These are phyloP conservation scores for Sceliomorpha sp. DNA, from an alignment of 2,888 invertebrate genomes.

Conservation along the genomic window DNA sequence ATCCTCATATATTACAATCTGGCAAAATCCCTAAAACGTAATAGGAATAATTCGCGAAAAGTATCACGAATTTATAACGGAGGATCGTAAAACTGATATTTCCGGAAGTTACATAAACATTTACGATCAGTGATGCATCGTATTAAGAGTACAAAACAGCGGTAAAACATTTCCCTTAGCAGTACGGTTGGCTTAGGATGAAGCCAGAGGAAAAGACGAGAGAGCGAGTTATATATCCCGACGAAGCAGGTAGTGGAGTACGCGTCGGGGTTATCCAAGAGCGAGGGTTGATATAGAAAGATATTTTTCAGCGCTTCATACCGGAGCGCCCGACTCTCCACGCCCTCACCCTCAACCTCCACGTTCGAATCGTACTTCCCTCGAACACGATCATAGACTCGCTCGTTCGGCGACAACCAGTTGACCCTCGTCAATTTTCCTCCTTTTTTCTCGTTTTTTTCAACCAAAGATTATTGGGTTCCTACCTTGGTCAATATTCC, in stretches of 20 bases:
- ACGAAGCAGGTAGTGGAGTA: conserved; percentile 47
- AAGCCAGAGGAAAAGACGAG: conserved; percentile 52
- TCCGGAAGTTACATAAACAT: conserved; percentile 5
- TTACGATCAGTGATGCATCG: conserved; percentile 15
- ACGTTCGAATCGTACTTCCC: conserved; percentile 4
- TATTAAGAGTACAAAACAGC: conserved; percentile 16
- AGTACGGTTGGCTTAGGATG: conserved; percentile 34
- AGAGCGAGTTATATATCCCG: conserved; percentile 42
- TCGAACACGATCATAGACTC: conserved; percentile 37
- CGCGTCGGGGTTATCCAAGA: conserved; percentile 5
- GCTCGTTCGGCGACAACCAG: conserved; percentile 32
- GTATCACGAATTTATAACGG: background rate
- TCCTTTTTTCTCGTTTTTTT: too few species aligned
- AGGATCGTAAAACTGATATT: background rate
- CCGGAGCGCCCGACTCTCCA: too few species aligned
- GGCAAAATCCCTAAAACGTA: too few species aligned
- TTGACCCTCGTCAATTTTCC: conserved; percentile 53
- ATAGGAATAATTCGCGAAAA: background rate
- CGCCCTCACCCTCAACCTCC: conserved; percentile 17
- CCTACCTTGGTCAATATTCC: conserved; percentile 19
- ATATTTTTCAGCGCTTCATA: conserved; percentile 59
- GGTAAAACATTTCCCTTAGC: conserved; percentile 17
- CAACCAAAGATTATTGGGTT: conserved; percentile 40
- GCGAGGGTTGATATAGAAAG: conserved; percentile 62
- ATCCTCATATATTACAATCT: too few species aligned